phyloP scores from a whole-genome alignment of 2,888 invertebrate genomes.

The Laothoe populi region DNA sequence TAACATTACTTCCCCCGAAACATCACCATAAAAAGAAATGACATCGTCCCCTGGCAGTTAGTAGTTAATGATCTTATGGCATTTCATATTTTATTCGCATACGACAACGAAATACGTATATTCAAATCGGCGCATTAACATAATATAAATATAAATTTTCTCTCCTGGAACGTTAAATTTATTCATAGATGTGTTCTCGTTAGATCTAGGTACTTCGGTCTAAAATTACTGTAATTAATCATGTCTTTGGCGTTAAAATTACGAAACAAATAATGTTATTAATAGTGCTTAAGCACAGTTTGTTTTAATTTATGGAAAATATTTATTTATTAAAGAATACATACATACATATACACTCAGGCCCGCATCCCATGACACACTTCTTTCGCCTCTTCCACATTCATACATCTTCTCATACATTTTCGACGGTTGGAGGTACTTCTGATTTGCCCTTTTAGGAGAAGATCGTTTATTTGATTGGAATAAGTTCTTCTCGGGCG shows the following conservation, averaged over 20 bases:
- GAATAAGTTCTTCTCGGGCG: no score
- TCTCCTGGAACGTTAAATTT: constrained; percentile 30
- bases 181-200: constrained; percentile 33
- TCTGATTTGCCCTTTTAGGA: no score
- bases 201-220: constrained; percentile 26
- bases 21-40: not conserved
- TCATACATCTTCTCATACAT: no score
- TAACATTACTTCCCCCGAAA: not conserved
- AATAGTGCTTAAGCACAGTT: not conserved
- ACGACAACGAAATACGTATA: constrained; percentile 23
- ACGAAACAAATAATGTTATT: constrained; percentile 32
- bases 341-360: no score
- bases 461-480: no score
- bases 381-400: no score
- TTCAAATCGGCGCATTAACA: constrained; percentile 36
- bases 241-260: constrained; percentile 37
- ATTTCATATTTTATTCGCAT: constrained; percentile 22
- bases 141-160: constrained; percentile 42
- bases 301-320: not conserved
- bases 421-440: no score
- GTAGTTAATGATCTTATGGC: constrained; percentile 9
- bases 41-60: constrained; percentile 6
- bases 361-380: no score
- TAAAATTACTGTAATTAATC: constrained; percentile 42
- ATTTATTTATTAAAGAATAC: no score